phyloP scores from a whole-genome alignment of 2,888 invertebrate genomes.

The Amblyteles armatorius region DNA sequence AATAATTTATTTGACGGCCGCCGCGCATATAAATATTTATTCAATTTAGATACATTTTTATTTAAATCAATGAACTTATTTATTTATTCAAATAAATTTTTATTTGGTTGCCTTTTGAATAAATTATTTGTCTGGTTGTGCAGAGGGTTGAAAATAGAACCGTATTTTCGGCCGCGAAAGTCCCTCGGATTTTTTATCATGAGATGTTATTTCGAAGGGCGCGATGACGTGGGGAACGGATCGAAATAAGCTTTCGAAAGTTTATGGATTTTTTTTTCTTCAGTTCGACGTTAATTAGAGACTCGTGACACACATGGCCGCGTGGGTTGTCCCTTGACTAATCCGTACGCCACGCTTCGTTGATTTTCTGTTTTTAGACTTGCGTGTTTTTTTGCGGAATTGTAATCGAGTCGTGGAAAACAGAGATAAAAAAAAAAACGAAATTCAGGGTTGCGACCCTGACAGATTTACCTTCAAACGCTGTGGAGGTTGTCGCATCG shows the following conservation, averaged over 20 bases:
- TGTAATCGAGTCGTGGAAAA: background rate
- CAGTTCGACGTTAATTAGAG: background rate
- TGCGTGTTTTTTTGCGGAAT: background rate
- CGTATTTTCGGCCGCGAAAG: background rate
- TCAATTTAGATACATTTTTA: no score
- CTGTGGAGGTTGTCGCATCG: constrained; percentile 20
- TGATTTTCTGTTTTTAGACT: background rate
- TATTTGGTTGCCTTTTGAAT: no score
- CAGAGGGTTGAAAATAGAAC: background rate
- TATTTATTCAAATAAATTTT: no score
- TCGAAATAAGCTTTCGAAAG: background rate
- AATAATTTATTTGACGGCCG: no score
- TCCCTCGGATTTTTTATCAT: no score
- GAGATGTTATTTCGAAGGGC: no score
- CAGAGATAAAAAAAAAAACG: background rate
- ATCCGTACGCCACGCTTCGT: background rate
- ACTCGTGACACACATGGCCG: background rate
- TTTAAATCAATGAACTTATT: no score
- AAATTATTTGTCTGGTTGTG: no score
- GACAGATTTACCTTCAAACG: constrained; percentile 61
- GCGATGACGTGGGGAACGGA: background rate
- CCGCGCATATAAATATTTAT: no score
- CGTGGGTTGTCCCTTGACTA: background rate
- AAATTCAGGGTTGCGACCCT: constrained; percentile 66
- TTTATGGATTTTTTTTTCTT: background rate